These are phyloP conservation scores for Catocala fraxini DNA, from an alignment of 2,888 invertebrate genomes.

Conservation along the genomic window DNA sequence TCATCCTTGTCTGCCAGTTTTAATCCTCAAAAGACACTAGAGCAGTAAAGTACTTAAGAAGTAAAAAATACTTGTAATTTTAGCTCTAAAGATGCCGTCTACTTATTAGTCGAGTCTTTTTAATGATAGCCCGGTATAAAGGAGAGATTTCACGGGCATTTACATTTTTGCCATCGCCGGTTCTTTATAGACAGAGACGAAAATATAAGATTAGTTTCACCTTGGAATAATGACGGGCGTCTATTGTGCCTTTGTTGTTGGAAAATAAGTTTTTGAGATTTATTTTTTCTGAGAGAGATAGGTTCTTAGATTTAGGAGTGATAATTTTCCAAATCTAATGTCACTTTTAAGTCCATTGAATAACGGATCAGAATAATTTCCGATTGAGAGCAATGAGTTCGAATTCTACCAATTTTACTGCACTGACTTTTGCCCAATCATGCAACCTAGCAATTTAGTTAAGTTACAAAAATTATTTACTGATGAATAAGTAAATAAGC, in stretches of 20 bases:
- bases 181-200: slow-evolving; percentile 1
- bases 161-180: slow-evolving; percentile 7
- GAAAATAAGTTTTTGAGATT: slow-evolving; percentile 6
- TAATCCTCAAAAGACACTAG: slow-evolving; percentile 26
- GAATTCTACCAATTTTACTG: no score
- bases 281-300: background rate
- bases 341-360: no score
- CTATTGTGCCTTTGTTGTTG: slow-evolving; percentile 2
- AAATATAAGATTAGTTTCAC: slow-evolving; percentile 7
- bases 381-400: no score
- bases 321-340: no score
- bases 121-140: slow-evolving; percentile 11
- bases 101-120: slow-evolving; percentile 18
- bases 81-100: slow-evolving; percentile 14
- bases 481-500: no score
- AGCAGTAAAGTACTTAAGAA: slow-evolving; percentile 4
- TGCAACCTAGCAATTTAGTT: no score
- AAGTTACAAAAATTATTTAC: no score
- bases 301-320: no score
- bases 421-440: no score
- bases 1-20: background rate
- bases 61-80: slow-evolving; percentile 31
- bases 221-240: slow-evolving; percentile 5
- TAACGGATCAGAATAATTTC: no score
- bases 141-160: slow-evolving; percentile 16